Evolutionary conservation across 1,140 invertebrate species (phyloP), one percentile per base, ranked within the genome.

Genomic region (Atta cephalotes): DNA sequence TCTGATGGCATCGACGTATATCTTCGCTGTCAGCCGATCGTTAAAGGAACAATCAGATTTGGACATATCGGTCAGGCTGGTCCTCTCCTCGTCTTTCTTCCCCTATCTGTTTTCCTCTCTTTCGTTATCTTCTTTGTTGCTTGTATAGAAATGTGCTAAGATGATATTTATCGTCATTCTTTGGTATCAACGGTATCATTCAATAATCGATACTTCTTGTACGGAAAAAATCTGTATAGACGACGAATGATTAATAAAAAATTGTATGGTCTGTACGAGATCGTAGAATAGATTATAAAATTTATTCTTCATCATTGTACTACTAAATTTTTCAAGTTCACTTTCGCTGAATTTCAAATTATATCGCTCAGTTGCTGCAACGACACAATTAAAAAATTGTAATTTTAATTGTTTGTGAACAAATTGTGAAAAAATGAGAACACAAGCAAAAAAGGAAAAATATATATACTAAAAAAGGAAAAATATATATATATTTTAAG

Each of bases 21-120:
- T 90, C 89, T 90, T 90, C 86, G 86, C 89, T 90, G 89, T 90
- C 89, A 90, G 81, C 71, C 86, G 81, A 90, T 90, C 89, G 89
- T 90, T 90, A 90, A 90, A 81, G 86, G 60, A 90, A 89, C 86
- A 90, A 90, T 90, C 89, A 90, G 79, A 90, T 68, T 58, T 31
- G 76, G 81, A 88, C 68, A 81, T 60, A 81, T 88, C 74, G 79
- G 60, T 60, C 78, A 66, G 70, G 63, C 70, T 60, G 63, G 60
- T 25, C 71, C 63, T 81, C 45, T 65, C 56, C n/a, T 53, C 35
- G 4, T 60, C 53, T 77, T 87, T 28, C 25, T 74, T 70, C 12
- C 3, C 79, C 35, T 60, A 28, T 28, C n/a, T 84, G 7, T 79
- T 56, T 65, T 63, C 35, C 21, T 76, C 31, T 25, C 16, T 71